Conservation (phyloP, 2,113 vertebrate genomes). For the Pseudorhombus dupliciocellatus region DNA sequence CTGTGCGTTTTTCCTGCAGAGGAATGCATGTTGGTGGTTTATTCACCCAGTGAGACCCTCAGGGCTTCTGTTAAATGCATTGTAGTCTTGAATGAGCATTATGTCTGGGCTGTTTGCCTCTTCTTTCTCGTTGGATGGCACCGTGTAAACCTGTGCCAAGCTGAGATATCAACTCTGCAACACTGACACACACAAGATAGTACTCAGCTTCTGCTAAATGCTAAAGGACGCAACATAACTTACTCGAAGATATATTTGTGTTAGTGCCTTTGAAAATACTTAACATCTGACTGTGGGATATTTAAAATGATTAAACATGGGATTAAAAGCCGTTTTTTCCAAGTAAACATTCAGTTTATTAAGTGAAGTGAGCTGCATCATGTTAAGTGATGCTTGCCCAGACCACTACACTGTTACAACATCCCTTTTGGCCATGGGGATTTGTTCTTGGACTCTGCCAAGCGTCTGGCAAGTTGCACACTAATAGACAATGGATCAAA, state of each 20-base stretch:
- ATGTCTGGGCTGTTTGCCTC: slow-evolving; percentile 22
- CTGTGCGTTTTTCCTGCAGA: slow-evolving; percentile 52
- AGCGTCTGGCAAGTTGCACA: not conserved
- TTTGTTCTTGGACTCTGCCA: not conserved
- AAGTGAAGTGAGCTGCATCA: not conserved
- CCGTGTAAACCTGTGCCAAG: slow-evolving; percentile 17
- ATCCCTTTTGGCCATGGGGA: not conserved
- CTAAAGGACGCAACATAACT: slow-evolving; percentile 9
- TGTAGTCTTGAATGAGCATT: slow-evolving; percentile 51
- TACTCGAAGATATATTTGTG: not conserved
- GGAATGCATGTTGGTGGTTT: slow-evolving; percentile 70
- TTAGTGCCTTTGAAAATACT: not conserved
- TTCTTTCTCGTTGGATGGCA: slow-evolving; percentile 57
- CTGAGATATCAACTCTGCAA: slow-evolving; percentile 8
- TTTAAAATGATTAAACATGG: not conserved
- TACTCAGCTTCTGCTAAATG: slow-evolving; percentile 4
- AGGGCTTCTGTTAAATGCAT: slow-evolving; percentile 61
- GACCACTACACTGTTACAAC: not conserved
- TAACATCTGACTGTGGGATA: not conserved
- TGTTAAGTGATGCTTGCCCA: too few species aligned
- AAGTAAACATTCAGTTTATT: not conserved
- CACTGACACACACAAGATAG: too few species aligned
- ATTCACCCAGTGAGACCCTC: slow-evolving; percentile 60
- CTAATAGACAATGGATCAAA: not conserved
- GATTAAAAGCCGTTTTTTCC: not conserved